A percentile compares a stretch with the other conserved stretches of the same genome.
These are phyloP conservation scores for Prunella strophiata DNA, from an alignment of 2,797 vertebrate genomes.

Conservation along the genomic window DNA sequence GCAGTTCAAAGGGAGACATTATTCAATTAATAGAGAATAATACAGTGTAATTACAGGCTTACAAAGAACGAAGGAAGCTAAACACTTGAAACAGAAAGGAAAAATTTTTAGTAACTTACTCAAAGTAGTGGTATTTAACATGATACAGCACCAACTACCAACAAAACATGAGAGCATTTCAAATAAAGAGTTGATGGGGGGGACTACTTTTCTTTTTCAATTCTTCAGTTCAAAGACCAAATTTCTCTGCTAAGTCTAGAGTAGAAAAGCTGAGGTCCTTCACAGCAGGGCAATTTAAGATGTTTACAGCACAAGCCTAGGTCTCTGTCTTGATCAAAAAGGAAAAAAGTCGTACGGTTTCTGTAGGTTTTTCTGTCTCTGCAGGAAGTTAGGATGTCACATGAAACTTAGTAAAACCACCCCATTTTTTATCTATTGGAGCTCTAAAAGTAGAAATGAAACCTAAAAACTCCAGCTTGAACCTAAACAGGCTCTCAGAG, in stretches of 20 bases:
- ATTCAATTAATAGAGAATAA: background rate
- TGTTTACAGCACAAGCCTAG: background rate
- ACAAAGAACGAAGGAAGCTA: background rate
- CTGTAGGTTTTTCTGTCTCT: background rate
- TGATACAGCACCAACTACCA: background rate
- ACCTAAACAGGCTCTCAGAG: background rate
- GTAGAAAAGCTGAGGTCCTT: background rate
- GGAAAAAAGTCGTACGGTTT: background rate
- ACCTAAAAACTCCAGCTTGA: background rate
- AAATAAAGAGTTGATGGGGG: background rate
- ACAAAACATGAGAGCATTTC: background rate
- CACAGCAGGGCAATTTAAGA: background rate
- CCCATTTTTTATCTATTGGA: background rate
- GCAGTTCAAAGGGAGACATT: background rate
- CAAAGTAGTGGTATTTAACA: background rate
- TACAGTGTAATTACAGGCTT: background rate
- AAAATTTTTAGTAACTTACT: background rate
- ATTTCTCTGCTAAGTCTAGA: background rate
- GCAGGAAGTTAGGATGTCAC: background rate
- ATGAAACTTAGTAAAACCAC: background rate
- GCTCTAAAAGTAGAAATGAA: background rate
- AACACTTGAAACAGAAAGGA: background rate
- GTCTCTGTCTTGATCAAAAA: background rate
- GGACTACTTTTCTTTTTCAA: background rate
- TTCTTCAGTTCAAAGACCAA: background rate